These are phyloP conservation scores for Paratrypauchen microcephalus DNA, from an alignment of 2,797 vertebrate species.

Conservation along the genomic window DNA sequence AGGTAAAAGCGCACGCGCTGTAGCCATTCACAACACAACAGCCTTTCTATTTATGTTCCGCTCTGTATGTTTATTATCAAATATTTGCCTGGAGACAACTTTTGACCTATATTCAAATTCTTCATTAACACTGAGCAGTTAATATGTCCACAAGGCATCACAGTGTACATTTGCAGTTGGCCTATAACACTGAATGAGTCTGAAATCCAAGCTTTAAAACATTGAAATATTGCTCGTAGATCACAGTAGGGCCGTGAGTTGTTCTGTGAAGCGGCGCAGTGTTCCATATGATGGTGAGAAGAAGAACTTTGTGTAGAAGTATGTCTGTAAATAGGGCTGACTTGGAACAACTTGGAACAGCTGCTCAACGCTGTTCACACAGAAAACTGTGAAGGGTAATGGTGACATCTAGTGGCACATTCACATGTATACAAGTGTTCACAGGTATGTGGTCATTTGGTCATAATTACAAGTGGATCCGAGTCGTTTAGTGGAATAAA, in stretches of 20 bases:
- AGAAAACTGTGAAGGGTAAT: conserved; percentile 60
- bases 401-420: conserved; percentile 78
- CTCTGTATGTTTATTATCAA: conserved; percentile 18
- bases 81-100: conserved; percentile 13
- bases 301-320: conserved; percentile 7
- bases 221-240: conserved; percentile 2
- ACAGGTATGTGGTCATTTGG: conserved; percentile 11
- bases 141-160: conserved; percentile 12
- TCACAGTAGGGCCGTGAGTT: conserved; percentile 5
- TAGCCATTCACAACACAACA: conserved; percentile 28
- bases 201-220: not conserved
- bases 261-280: not conserved
- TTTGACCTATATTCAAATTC: conserved; percentile 4
- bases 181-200: conserved; percentile 7
- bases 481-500: not conserved
- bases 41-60: conserved; percentile 18
- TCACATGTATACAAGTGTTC: conserved; percentile 24
- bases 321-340: conserved; percentile 22
- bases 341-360: not conserved
- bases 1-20: conserved; percentile 29
- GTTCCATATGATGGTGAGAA: not conserved
- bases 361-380: not conserved
- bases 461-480: conserved; percentile 16
- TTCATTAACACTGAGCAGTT: conserved; percentile 18
- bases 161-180: conserved; percentile 13